Percentiles rank a stretch among this genome's conserved stretches.
phyloP scores from a whole-genome alignment of 2,888 invertebrate species.

The Lysandra coridon region DNA sequence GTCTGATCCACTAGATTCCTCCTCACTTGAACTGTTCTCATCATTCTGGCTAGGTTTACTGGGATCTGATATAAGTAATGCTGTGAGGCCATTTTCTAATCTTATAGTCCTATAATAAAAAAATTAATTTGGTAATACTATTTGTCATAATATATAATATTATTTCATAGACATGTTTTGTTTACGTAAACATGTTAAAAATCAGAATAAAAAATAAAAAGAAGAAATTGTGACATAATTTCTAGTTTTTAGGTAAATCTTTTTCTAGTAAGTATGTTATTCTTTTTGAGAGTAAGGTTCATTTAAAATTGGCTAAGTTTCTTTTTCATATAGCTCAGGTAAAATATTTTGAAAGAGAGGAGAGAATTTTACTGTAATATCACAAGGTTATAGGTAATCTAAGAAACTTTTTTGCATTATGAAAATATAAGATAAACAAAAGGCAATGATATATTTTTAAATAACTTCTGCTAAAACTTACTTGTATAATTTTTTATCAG shows the following conservation, averaged over 20 bases:
- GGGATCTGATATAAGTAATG: constrained; percentile 85
- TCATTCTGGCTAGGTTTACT: constrained; percentile 52
- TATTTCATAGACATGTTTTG: too few species aligned
- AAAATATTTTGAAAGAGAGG: neutral
- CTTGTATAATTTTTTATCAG: constrained; percentile 90
- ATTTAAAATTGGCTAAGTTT: too few species aligned
- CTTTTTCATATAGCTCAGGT: too few species aligned
- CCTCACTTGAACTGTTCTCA: constrained; percentile 59
- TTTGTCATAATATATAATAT: too few species aligned
- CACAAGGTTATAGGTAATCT: neutral
- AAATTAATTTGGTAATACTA: neutral
- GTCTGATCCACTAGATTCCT: constrained; percentile 58
- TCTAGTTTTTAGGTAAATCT: too few species aligned
- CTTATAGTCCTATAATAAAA: constrained; percentile 78
- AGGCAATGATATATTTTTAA: constrained; percentile 22
- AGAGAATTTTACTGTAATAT: neutral
- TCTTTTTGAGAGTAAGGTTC: too few species aligned
- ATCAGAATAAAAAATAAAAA: too few species aligned
- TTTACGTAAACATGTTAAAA: too few species aligned
- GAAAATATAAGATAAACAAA: constrained; percentile 4
- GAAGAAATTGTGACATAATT: too few species aligned
- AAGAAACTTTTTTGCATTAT: neutral
- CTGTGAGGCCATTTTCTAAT: constrained; percentile 86
- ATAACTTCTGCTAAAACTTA: constrained; percentile 51
- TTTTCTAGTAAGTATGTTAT: too few species aligned